Percentiles rank a stretch among this genome's conserved stretches.
Conservation (phyloP, 2,888 invertebrate species). For the Brachyopa scutellaris region DNA sequence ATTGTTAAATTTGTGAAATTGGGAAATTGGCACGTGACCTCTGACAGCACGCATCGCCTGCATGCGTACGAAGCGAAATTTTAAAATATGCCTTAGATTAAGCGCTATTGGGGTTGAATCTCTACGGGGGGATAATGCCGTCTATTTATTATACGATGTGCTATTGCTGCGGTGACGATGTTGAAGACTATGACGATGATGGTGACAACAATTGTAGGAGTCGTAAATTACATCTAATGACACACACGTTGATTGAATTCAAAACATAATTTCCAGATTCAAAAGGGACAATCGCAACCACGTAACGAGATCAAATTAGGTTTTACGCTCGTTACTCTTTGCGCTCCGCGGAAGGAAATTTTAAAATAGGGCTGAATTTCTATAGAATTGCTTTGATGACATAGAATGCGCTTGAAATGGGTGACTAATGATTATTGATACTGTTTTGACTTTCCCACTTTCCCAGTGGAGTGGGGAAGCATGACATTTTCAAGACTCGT, state of each 20-base stretch:
- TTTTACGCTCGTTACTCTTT: constrained; percentile 66
- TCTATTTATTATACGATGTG: constrained; percentile 52
- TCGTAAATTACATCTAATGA: constrained; percentile 74
- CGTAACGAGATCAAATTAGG: constrained; percentile 79
- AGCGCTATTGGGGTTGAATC: constrained; percentile 65
- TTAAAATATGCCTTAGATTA: constrained; percentile 72
- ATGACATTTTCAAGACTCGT: constrained; percentile 4
- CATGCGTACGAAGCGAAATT: constrained; percentile 70
- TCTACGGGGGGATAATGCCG: constrained; percentile 66
- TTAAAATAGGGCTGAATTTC: constrained; percentile 59
- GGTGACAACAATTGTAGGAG: constrained; percentile 71
- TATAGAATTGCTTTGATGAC: constrained; percentile 11
- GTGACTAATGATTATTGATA: constrained; percentile 73
- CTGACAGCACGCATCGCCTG: constrained; percentile 70
- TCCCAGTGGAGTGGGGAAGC: background rate
- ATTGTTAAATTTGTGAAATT: constrained; percentile 71
- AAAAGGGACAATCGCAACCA: constrained; percentile 75
- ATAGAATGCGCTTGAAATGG: constrained; percentile 60
- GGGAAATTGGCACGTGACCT: constrained; percentile 73
- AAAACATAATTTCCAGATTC: constrained; percentile 73
- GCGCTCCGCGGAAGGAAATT: constrained; percentile 56
- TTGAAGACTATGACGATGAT: constrained; percentile 42
- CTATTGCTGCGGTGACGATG: constrained; percentile 47
- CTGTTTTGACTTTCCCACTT: constrained; percentile 64
- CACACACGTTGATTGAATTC: constrained; percentile 75